Percentiles rank a stretch among this genome's conserved stretches.
These are phyloP conservation scores for Chascanopsetta lugubris DNA, from an alignment of 2,113 vertebrate species.

Conservation along the genomic window DNA sequence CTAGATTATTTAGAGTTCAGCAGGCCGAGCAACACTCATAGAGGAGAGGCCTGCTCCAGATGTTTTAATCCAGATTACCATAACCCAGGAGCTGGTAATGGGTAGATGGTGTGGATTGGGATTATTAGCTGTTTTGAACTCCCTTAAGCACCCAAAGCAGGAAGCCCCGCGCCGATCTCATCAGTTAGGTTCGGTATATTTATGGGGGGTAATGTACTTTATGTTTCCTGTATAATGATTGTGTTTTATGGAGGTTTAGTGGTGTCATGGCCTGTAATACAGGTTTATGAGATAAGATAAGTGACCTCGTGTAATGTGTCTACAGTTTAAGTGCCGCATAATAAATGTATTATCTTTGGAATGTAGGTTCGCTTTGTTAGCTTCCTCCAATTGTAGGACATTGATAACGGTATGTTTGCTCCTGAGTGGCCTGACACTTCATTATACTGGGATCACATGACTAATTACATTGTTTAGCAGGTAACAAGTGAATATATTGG, in stretches of 20 bases:
- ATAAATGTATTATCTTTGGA: no score
- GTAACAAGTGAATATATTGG: no score
- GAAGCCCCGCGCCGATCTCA: conserved; percentile 12
- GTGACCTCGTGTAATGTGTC: conserved; percentile 6
- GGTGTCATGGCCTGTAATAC: neutral
- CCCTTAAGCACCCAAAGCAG: conserved; percentile 35
- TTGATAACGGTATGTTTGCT: no score
- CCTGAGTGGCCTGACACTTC: no score
- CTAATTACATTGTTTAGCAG: no score
- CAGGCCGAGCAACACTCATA: no score
- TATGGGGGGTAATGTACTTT: neutral
- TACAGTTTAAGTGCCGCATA: neutral
- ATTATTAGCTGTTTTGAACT: conserved; percentile 70
- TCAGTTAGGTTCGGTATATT: neutral
- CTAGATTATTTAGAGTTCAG: no score
- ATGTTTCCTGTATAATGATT: neutral
- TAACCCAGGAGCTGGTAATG: conserved; percentile 50
- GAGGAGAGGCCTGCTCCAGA: conserved; percentile 44
- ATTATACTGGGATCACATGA: no score
- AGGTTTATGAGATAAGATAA: conserved; percentile 6
- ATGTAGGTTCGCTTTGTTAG: no score
- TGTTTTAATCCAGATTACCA: conserved; percentile 73
- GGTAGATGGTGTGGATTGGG: conserved; percentile 56
- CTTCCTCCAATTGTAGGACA: no score
- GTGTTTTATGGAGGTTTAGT: neutral